Conservation (phyloP, 1,140 invertebrate species). For the Heliconius hermathena region DNA sequence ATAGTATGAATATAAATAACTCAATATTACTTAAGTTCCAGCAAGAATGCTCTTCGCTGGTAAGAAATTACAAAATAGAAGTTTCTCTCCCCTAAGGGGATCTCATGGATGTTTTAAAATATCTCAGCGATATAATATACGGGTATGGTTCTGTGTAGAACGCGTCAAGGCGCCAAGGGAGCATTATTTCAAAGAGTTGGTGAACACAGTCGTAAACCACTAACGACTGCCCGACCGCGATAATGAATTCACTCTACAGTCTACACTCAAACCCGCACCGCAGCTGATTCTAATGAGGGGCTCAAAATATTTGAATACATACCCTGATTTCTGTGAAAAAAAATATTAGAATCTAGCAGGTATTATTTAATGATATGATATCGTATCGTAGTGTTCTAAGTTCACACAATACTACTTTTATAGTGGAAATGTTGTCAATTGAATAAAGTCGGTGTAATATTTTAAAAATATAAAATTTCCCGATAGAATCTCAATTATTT, state of each 20-base stretch:
- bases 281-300: slow-evolving; percentile 74
- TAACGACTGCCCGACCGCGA: slow-evolving; percentile 74
- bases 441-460: no score
- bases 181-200: slow-evolving; percentile 75
- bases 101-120: slow-evolving; percentile 32
- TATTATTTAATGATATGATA: background rate
- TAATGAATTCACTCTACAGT: slow-evolving; percentile 76
- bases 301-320: slow-evolving; percentile 68
- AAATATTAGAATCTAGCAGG: background rate
- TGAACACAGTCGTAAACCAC: slow-evolving; percentile 73
- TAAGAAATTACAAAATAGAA: slow-evolving; percentile 26
- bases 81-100: slow-evolving; percentile 14
- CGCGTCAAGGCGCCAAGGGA: slow-evolving; percentile 57
- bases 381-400: background rate
- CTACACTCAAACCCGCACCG: slow-evolving; percentile 59
- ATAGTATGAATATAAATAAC: background rate
- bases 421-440: background rate
- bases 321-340: slow-evolving; percentile 40
- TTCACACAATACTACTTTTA: background rate
- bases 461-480: no score
- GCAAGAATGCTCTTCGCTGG: background rate
- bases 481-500: background rate
- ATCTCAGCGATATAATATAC: slow-evolving; percentile 33
- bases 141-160: slow-evolving; percentile 43
- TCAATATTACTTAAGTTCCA: background rate